Percentiles rank a stretch among this genome's conserved stretches.
Evolutionary conservation across 2,797 vertebrate species (phyloP).

Genomic region (Melanotaenia nigrans): DNA sequence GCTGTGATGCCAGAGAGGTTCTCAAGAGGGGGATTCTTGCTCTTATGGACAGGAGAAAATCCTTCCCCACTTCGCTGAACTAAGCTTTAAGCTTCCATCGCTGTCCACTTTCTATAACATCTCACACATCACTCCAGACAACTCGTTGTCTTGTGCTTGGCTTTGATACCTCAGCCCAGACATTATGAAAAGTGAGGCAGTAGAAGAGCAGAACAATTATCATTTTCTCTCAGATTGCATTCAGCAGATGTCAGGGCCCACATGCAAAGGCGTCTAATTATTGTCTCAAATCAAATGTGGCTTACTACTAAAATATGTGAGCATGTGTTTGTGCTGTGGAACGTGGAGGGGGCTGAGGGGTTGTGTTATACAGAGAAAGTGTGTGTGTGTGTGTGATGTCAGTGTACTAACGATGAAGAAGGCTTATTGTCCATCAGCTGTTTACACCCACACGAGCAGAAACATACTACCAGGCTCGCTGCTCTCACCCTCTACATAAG

Average conservation of each 20-base stretch:
- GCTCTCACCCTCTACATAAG: no score
- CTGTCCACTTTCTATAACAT: not conserved
- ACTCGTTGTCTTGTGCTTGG: not conserved
- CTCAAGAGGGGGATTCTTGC: no score
- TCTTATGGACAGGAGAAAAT: no score
- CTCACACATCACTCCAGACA: no score
- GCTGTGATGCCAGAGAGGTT: no score
- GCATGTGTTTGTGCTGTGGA: constrained; percentile 13
- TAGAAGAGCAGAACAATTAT: constrained; percentile 71
- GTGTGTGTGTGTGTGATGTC: constrained; percentile 53
- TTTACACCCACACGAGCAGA: constrained; percentile 36
- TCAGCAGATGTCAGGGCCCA: constrained; percentile 76
- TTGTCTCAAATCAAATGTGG: constrained; percentile 67
- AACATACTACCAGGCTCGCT: no score
- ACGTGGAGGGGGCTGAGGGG: constrained; percentile 3
- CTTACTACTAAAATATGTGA: constrained; percentile 52
- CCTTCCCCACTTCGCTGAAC: not conserved
- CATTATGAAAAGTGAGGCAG: constrained; percentile 54
- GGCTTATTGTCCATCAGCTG: constrained; percentile 56
- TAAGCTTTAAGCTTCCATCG: constrained; percentile 8
- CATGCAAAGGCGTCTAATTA: constrained; percentile 75
- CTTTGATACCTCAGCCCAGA: constrained; percentile 40
- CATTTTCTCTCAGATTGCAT: constrained; percentile 70
- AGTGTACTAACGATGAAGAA: constrained; percentile 60
- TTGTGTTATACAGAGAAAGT: constrained; percentile 14